Evolutionary conservation across 2,888 invertebrate species (phyloP).

Genomic region (Leuctra nigra): DNA sequence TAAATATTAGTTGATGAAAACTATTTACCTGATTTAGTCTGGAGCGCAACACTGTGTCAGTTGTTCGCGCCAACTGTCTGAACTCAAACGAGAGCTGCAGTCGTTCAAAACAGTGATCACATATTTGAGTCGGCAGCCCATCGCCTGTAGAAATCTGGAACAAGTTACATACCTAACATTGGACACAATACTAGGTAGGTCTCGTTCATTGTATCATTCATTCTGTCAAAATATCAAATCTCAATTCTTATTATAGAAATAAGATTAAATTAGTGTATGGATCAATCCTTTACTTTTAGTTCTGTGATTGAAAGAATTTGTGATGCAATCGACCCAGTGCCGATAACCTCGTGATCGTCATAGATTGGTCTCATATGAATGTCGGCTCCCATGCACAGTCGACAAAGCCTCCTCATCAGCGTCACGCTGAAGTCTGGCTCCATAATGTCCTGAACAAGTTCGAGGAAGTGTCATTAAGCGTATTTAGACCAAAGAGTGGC

Average conservation of each 20-base stretch:
- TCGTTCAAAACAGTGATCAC: conserved; percentile 6
- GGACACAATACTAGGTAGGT: too few relatives aligned
- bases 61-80: not conserved
- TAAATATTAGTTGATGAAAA: too few relatives aligned
- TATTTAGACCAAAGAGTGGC: too few relatives aligned
- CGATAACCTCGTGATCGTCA: not conserved
- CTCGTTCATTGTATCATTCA: too few relatives aligned
- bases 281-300: not conserved
- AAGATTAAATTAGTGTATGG: not conserved
- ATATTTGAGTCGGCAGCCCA: conserved; percentile 1
- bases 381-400: not conserved
- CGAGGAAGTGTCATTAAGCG: too few relatives aligned
- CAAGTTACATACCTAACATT: not conserved
- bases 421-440: not conserved
- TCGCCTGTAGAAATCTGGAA: not conserved
- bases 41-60: not conserved
- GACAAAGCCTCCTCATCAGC: not conserved
- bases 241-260: too few relatives aligned
- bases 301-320: not conserved
- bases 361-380: not conserved
- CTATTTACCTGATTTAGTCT: too few relatives aligned
- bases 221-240: too few relatives aligned
- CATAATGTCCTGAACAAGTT: not conserved
- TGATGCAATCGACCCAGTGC: not conserved
- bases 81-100: conserved; percentile 3